These are phyloP conservation scores for Thymallus thymallus DNA, from an alignment of 2,113 vertebrate genomes.

Conservation along the genomic window DNA sequence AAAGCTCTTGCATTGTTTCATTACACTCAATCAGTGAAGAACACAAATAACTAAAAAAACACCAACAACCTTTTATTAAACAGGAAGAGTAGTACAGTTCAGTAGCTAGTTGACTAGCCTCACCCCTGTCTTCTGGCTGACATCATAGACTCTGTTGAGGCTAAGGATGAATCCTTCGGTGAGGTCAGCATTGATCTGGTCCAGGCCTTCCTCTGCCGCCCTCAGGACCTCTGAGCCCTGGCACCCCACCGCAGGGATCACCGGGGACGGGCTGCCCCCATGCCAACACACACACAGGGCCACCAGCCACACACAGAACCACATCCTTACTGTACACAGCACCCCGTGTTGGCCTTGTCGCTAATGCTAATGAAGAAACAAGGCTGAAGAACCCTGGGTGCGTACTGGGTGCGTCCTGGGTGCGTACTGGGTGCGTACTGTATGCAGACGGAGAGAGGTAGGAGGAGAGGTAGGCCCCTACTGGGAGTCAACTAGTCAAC, in stretches of 20 bases:
- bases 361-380: too few species aligned
- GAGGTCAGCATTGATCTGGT: conserved; percentile 33
- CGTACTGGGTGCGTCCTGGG: too few species aligned
- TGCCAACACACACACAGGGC: conserved; percentile 7
- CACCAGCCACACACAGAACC: background rate
- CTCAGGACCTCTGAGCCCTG: conserved; percentile 10
- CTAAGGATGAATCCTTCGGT: conserved; percentile 32
- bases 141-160: conserved; percentile 42
- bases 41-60: background rate
- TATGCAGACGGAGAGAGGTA: too few species aligned
- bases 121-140: conserved; percentile 27
- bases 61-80: background rate
- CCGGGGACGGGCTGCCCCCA: background rate
- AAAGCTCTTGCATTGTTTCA: too few species aligned
- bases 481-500: too few species aligned
- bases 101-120: conserved; percentile 2
- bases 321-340: background rate
- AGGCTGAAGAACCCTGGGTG: too few species aligned
- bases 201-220: conserved; percentile 23
- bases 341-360: background rate
- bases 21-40: too few species aligned
- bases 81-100: background rate
- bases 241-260: background rate
- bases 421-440: too few species aligned
- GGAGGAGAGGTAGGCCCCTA: too few species aligned